phyloP scores from a whole-genome alignment of 2,797 vertebrate species.

The Pangasius macronema region DNA sequence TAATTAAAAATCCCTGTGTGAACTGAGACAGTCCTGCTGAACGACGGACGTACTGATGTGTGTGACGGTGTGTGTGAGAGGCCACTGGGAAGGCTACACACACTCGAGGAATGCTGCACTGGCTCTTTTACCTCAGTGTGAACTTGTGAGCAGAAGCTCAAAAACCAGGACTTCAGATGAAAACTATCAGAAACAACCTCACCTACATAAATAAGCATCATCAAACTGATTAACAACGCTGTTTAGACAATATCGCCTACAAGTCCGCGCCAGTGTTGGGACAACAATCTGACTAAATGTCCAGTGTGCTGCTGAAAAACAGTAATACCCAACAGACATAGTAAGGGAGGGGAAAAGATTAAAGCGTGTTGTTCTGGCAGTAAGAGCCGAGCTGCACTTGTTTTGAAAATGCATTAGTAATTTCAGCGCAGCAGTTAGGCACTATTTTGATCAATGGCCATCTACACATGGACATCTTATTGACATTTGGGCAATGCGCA shows the following conservation, averaged over 20 bases:
- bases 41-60: conserved; percentile 68
- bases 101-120: conserved; percentile 23
- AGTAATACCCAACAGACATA: not conserved
- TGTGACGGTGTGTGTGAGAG: conserved; percentile 46
- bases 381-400: conserved; percentile 36
- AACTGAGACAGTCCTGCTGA: conserved; percentile 64
- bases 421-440: conserved; percentile 51
- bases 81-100: conserved; percentile 43
- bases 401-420: conserved; percentile 49
- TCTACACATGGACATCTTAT: conserved; percentile 64
- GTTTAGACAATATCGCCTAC: conserved; percentile 42
- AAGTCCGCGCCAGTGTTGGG: conserved; percentile 38
- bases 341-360: not conserved
- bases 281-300: conserved; percentile 26
- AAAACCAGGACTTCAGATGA: not conserved
- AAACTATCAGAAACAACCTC: conserved; percentile 58
- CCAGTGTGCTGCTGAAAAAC: not conserved
- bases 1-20: conserved; percentile 65
- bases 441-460: conserved; percentile 60
- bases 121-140: conserved; percentile 54
- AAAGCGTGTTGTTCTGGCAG: conserved; percentile 36
- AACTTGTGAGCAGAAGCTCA: conserved; percentile 63
- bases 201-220: conserved; percentile 23
- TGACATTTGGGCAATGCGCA: conserved; percentile 71
- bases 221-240: not conserved